Percentiles rank a stretch among this genome's conserved stretches.
These are phyloP conservation scores for Centrocercus urophasianus DNA, from an alignment of 2,113 vertebrate species.

Conservation along the genomic window DNA sequence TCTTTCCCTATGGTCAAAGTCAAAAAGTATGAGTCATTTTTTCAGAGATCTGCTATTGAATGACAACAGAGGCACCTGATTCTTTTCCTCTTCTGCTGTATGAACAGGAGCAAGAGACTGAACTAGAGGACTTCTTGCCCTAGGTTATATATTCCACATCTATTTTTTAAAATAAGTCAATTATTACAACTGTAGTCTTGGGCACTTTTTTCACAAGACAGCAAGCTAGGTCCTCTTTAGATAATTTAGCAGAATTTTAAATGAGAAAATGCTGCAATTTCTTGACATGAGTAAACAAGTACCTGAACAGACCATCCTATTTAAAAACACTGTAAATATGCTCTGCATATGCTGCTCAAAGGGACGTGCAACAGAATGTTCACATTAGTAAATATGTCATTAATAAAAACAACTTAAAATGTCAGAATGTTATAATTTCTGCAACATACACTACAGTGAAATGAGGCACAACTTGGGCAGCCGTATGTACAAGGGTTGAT, in stretches of 20 bases:
- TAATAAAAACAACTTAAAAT: neutral
- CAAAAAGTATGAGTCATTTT: neutral
- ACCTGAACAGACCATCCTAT: neutral
- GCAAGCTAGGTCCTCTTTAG: neutral
- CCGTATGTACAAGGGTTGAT: neutral
- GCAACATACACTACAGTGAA: neutral
- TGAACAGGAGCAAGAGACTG: neutral
- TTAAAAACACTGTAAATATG: neutral
- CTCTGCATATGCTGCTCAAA: neutral
- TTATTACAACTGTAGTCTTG: neutral
- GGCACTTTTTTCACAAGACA: neutral
- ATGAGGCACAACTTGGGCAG: neutral
- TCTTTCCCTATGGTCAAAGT: neutral
- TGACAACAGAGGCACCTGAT: neutral
- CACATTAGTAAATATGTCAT: neutral
- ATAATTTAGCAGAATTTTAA: neutral
- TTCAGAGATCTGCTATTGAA: fast-evolving
- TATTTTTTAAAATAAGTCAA: neutral
- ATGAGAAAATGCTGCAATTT: neutral
- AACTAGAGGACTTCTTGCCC: neutral
- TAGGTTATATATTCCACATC: neutral
- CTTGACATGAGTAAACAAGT: neutral
- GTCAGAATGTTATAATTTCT: neutral
- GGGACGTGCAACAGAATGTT: neutral
- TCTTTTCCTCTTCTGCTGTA: neutral